phyloP scores from a whole-genome alignment of 2,888 invertebrate genomes.

The Philonicus albiceps region DNA sequence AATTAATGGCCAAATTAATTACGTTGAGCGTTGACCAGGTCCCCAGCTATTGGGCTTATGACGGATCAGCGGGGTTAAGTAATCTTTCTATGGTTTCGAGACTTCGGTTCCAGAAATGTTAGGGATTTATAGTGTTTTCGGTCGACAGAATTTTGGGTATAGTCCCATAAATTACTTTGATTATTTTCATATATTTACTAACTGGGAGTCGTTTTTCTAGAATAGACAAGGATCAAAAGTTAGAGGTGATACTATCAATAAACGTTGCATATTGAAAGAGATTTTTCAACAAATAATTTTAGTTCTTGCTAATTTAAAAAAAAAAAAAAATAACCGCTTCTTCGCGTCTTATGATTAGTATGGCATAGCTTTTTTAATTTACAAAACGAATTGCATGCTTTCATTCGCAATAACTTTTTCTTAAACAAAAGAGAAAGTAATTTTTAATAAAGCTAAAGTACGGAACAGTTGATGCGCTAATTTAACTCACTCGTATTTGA shows the following conservation, averaged over 20 bases:
- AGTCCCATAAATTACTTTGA: not conserved
- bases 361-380: too few relatives aligned
- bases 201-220: not conserved
- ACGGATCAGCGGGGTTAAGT: not conserved
- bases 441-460: too few relatives aligned
- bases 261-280: too few relatives aligned
- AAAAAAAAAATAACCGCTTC: too few relatives aligned
- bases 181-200: not conserved
- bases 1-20: not conserved
- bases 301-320: too few relatives aligned
- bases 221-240: not conserved
- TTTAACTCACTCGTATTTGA: too few relatives aligned
- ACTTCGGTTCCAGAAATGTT: not conserved
- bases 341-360: too few relatives aligned
- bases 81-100: not conserved
- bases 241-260: not conserved
- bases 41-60: not conserved
- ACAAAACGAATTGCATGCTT: too few relatives aligned
- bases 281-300: too few relatives aligned
- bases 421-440: too few relatives aligned
- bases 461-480: too few relatives aligned
- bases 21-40: not conserved
- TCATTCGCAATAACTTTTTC: too few relatives aligned
- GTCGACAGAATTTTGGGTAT: not conserved
- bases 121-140: not conserved